Percentiles rank a stretch among this genome's conserved stretches.
These are phyloP conservation scores for Drosophila lacicola DNA, from an alignment of 2,888 invertebrate genomes.

Conservation along the genomic window DNA sequence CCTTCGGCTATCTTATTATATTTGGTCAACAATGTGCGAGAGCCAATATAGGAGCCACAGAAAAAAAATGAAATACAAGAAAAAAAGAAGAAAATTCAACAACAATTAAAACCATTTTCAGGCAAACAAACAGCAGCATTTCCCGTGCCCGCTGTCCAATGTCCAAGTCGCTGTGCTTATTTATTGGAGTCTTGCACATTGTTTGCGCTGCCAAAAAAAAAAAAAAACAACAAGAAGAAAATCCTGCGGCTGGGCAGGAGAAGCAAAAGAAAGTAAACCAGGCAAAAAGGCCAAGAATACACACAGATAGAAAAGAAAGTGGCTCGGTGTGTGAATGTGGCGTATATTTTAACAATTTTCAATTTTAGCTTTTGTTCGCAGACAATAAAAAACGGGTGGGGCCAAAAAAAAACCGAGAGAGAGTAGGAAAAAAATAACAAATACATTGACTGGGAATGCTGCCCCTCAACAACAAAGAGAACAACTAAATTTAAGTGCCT, in stretches of 20 bases:
- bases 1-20: constrained; percentile 69
- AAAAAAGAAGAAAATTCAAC: constrained; percentile 53
- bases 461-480: constrained; percentile 40
- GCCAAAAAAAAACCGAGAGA: constrained; percentile 3
- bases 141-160: constrained; percentile 32
- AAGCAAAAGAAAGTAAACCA: constrained; percentile 68
- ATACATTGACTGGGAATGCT: constrained; percentile 45
- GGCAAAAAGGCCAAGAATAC: constrained; percentile 73
- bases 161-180: constrained; percentile 61
- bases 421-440: constrained; percentile 40
- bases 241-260: constrained; percentile 1
- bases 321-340: constrained; percentile 48
- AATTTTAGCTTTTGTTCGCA: constrained; percentile 77
- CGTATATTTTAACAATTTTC: constrained; percentile 77
- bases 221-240: constrained; percentile 13
- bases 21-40: constrained; percentile 73
- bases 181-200: constrained; percentile 79
- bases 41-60: constrained; percentile 56
- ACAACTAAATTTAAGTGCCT: constrained; percentile 77
- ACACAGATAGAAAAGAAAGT: constrained; percentile 62
- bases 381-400: constrained; percentile 49
- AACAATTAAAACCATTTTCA: constrained; percentile 78
- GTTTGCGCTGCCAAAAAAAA: constrained; percentile 61
- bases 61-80: constrained; percentile 27
- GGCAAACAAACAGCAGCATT: constrained; percentile 67